Percentiles rank a stretch among this genome's conserved stretches.
These are phyloP conservation scores for Callitettix versicolor DNA, from an alignment of 1,140 invertebrate species.

Conservation along the genomic window DNA sequence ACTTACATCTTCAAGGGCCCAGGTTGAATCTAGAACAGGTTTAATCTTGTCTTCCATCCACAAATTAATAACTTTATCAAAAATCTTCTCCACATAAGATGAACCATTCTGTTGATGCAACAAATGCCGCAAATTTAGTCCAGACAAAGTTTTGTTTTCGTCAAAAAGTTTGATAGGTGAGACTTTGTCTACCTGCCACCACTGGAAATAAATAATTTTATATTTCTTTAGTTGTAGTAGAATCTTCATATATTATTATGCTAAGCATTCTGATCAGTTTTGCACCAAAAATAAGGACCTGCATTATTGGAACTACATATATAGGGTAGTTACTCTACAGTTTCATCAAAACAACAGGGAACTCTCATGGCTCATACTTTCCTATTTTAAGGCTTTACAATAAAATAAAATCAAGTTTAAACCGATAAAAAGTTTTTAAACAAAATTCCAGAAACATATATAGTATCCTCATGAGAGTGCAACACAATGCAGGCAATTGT, in stretches of 20 bases:
- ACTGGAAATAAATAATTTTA: slow-evolving; percentile 40
- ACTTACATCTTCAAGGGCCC: slow-evolving; percentile 76
- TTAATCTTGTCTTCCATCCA: slow-evolving; percentile 69
- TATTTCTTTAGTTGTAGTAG: neutral
- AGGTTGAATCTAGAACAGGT: slow-evolving; percentile 72
- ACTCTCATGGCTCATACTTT: neutral
- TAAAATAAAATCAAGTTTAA: too few relatives aligned
- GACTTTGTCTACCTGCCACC: slow-evolving; percentile 87
- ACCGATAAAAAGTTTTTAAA: slow-evolving; percentile 16
- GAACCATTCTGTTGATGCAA: slow-evolving; percentile 68
- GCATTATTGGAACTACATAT: too few relatives aligned
- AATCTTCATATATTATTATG: too few relatives aligned
- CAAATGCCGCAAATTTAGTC: slow-evolving; percentile 74
- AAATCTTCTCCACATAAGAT: slow-evolving; percentile 52
- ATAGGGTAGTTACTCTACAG: neutral
- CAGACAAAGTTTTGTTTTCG: slow-evolving; percentile 74
- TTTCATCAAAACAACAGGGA: neutral
- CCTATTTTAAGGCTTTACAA: too few relatives aligned
- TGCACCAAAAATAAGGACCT: too few relatives aligned
- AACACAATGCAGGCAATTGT: too few relatives aligned
- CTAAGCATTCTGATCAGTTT: too few relatives aligned
- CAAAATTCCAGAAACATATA: too few relatives aligned
- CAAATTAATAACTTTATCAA: slow-evolving; percentile 60
- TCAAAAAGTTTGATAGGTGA: slow-evolving; percentile 80
- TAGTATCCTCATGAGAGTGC: too few relatives aligned